phyloP scores from a whole-genome alignment of 2,888 invertebrate species.

The Oligia latruncula region DNA sequence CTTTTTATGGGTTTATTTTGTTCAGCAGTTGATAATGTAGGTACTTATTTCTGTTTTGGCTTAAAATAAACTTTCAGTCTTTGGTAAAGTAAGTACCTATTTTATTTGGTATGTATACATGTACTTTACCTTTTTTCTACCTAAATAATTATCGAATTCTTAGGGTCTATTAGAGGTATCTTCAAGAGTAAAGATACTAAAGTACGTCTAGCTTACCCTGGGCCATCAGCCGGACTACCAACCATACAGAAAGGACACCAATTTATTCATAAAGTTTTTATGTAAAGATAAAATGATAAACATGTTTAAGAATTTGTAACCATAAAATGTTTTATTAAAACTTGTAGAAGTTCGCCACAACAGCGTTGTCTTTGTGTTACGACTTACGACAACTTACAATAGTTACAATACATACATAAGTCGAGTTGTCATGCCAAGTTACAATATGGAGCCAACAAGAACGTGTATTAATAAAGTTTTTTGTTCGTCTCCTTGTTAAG shows the following conservation, averaged over 20 bases:
- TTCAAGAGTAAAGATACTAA: background rate
- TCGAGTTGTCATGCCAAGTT: conserved; percentile 43
- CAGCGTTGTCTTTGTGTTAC: conserved; percentile 34
- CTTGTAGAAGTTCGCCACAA: conserved; percentile 38
- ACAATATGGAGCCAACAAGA: conserved; percentile 40
- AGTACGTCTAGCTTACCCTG: background rate
- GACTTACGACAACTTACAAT: conserved; percentile 31
- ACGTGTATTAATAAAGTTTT: conserved; percentile 41
- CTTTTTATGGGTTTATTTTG: conserved; percentile 29
- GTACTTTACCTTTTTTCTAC: background rate
- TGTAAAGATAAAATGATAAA: conserved; percentile 17
- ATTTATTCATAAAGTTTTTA: conserved; percentile 36
- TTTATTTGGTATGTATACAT: background rate
- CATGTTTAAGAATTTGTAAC: conserved; percentile 38
- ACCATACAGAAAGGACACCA: background rate
- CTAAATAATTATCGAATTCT: conserved; percentile 5
- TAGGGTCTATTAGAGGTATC: background rate
- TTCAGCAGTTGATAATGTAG: conserved; percentile 4
- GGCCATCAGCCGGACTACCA: background rate
- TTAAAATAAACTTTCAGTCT: background rate
- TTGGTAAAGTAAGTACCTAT: too few species aligned
- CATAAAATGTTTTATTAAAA: conserved; percentile 49
- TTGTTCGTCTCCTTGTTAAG: conserved; percentile 20
- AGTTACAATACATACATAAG: conserved; percentile 15
- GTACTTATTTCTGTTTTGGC: background rate